Evolutionary conservation across 2,888 invertebrate species (phyloP).

Genomic region (Andrena fulva): DNA sequence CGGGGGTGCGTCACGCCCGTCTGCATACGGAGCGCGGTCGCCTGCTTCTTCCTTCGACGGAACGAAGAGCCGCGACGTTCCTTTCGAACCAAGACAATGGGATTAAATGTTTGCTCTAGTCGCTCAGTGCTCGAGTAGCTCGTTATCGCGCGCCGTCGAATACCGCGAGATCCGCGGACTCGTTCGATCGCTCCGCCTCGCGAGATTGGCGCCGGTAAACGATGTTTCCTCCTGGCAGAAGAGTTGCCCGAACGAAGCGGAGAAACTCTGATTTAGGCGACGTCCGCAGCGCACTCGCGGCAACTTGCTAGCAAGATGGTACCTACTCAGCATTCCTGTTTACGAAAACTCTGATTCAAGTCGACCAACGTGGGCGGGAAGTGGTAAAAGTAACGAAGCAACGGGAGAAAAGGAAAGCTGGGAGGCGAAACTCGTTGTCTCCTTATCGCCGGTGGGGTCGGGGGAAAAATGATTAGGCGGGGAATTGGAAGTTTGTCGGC

Average conservation of each 20-base stretch:
- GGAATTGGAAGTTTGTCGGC: conserved; percentile 44
- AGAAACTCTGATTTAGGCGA: background rate
- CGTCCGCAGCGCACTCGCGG: background rate
- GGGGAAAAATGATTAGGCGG: conserved; percentile 29
- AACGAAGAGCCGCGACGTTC: conserved; percentile 16
- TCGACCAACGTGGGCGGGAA: background rate
- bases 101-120: conserved; percentile 66
- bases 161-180: background rate
- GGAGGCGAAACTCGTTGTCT: conserved; percentile 20
- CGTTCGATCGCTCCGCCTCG: background rate
- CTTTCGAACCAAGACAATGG: conserved; percentile 59
- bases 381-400: background rate
- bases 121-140: conserved; percentile 46
- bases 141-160: conserved; percentile 32
- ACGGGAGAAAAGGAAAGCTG: background rate
- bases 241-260: background rate
- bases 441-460: background rate
- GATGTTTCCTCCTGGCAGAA: background rate
- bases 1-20: background rate
- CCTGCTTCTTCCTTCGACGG: conserved; percentile 16
- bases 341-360: background rate
- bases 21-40: conserved; percentile 3
- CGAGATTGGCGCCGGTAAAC: background rate
- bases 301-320: background rate
- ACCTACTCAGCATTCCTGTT: background rate